Conservation (phyloP, 2,797 vertebrate species). For the Eospalax fontanierii region DNA sequence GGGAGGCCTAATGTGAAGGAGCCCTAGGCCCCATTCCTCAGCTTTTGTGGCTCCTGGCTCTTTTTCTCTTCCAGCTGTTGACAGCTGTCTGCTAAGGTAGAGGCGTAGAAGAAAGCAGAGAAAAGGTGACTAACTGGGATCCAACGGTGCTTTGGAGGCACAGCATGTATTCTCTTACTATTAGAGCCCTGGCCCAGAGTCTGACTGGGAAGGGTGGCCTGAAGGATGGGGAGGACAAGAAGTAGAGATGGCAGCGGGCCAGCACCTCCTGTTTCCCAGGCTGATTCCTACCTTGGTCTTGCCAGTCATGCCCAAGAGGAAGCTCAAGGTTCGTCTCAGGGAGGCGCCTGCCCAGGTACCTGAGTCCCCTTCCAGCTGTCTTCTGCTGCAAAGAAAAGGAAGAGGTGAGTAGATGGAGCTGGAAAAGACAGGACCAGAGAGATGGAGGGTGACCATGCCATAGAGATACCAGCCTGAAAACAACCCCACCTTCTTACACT, state of each 20-base stretch:
- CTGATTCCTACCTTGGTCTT: slow-evolving; percentile 87
- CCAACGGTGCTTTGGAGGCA: background rate
- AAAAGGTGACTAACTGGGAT: slow-evolving; percentile 22
- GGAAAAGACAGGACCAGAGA: background rate
- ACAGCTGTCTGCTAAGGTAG: slow-evolving; percentile 48
- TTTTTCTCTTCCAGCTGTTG: slow-evolving; percentile 26
- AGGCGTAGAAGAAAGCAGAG: background rate
- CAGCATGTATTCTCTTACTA: background rate
- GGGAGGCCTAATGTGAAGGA: background rate
- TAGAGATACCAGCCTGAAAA: background rate
- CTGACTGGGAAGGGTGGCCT: background rate
- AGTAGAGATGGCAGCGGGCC: background rate
- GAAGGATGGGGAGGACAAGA: background rate
- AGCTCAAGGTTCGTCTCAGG: slow-evolving; percentile 89
- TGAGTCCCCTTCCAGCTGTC: slow-evolving; percentile 84
- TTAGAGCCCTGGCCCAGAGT: background rate
- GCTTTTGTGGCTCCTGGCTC: background rate
- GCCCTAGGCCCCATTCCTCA: background rate
- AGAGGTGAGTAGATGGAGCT: slow-evolving; percentile 18
- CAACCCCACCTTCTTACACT: slow-evolving; percentile 14
- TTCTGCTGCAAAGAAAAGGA: slow-evolving; percentile 76
- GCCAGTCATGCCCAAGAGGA: slow-evolving; percentile 89
- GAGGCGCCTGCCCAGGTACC: slow-evolving; percentile 75
- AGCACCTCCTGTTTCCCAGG: background rate
- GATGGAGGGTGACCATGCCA: background rate